Evolutionary conservation across 2,888 invertebrate species (phyloP).

Genomic region (Amphipoea lucens): DNA sequence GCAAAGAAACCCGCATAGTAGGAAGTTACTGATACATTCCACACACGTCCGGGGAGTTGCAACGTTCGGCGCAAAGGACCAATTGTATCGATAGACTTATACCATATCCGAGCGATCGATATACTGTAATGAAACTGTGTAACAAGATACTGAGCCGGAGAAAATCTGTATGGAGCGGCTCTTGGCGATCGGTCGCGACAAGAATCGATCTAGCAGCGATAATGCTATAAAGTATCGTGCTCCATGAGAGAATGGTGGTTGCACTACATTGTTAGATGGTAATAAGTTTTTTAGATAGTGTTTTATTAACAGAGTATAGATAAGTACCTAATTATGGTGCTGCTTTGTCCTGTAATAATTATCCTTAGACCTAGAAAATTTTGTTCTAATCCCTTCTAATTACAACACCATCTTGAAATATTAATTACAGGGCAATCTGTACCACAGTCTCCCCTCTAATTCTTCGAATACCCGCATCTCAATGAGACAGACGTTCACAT

Average conservation of each 20-base stretch:
- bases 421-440: constrained; percentile 15
- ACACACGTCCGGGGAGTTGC: constrained; percentile 59
- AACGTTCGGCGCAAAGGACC: constrained; percentile 56
- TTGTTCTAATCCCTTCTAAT: background rate
- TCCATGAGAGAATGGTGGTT: background rate
- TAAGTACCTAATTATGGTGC: background rate
- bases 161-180: constrained; percentile 15
- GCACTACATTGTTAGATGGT: background rate
- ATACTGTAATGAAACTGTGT: constrained; percentile 42
- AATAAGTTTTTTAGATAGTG: background rate
- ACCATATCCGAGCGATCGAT: constrained; percentile 40
- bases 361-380: background rate
- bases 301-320: background rate
- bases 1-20: constrained; percentile 40
- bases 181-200: background rate
- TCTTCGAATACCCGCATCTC: constrained; percentile 22
- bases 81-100: constrained; percentile 51
- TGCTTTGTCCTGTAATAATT: background rate
- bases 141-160: constrained; percentile 34
- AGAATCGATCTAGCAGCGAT: constrained; percentile 8
- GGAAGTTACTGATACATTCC: constrained; percentile 55
- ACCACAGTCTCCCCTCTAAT: constrained; percentile 13
- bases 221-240: constrained; percentile 4
- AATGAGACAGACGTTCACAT: constrained; percentile 43
- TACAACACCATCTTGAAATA: constrained; percentile 26